Evolutionary conservation across 2,113 vertebrate species (phyloP).

Genomic region (Pyrgilauda ruficollis): DNA sequence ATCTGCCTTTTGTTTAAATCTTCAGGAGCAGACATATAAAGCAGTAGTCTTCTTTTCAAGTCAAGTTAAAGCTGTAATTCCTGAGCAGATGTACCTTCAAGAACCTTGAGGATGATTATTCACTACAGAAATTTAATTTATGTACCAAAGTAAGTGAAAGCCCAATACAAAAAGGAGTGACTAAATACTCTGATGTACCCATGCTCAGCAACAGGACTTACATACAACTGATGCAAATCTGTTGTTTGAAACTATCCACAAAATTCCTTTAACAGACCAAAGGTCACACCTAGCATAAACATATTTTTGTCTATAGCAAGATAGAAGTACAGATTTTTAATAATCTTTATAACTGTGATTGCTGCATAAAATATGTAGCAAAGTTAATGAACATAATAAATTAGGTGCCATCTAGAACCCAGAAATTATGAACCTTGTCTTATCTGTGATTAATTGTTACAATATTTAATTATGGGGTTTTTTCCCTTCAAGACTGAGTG

Average conservation of each 20-base stretch:
- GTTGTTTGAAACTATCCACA: not conserved
- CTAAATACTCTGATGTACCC: not conserved
- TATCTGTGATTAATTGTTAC: not conserved
- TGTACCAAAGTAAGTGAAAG: not conserved
- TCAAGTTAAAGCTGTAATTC: not conserved
- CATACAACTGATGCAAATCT: not conserved
- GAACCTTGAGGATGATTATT: not conserved
- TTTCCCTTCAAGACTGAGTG: not conserved
- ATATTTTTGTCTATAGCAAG: not conserved
- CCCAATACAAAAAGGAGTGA: not conserved
- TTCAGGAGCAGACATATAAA: not conserved
- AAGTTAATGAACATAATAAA: not conserved
- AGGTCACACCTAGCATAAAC: not conserved
- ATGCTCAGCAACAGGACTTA: not conserved
- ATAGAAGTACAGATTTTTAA: not conserved
- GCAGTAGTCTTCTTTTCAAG: not conserved
- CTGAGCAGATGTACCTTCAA: not conserved
- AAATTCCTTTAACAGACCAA: not conserved
- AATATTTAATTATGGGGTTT: not conserved
- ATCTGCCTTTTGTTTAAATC: not conserved
- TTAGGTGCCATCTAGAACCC: not conserved
- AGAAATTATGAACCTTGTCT: not conserved
- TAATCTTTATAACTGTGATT: not conserved
- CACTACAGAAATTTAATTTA: not conserved
- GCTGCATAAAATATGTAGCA: not conserved